Conservation (phyloP, 2,888 invertebrate species). For the Horisme vitalbata region DNA sequence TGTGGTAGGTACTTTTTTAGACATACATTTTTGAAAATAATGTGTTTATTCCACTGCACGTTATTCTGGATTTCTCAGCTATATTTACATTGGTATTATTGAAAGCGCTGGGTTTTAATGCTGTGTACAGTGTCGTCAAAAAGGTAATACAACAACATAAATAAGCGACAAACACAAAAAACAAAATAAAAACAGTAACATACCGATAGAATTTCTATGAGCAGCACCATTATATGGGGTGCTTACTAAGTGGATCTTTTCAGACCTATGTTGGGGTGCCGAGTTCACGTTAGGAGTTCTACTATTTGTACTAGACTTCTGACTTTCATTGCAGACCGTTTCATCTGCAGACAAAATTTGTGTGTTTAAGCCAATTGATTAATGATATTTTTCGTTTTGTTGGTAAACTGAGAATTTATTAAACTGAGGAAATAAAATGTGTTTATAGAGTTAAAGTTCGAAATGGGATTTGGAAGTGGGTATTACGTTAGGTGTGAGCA, state of each 20-base stretch:
- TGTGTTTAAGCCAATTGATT: slow-evolving; percentile 39
- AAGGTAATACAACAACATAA: not conserved
- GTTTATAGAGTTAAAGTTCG: not conserved
- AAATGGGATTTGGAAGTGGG: no score
- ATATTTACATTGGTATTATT: no score
- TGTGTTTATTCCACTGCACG: no score
- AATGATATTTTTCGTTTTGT: slow-evolving; percentile 1
- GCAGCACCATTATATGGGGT: slow-evolving; percentile 68
- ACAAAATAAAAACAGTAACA: slow-evolving; percentile 43
- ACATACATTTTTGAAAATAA: no score
- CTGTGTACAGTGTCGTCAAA: no score
- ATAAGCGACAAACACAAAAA: slow-evolving; percentile 18
- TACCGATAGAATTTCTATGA: slow-evolving; percentile 74
- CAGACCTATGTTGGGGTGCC: slow-evolving; percentile 63
- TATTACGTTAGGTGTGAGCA: no score
- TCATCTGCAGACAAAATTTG: slow-evolving; percentile 75
- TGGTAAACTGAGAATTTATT: slow-evolving; percentile 35
- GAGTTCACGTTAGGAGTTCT: slow-evolving; percentile 59
- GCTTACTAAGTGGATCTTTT: slow-evolving; percentile 56
- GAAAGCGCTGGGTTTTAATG: no score
- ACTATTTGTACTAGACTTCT: slow-evolving; percentile 65
- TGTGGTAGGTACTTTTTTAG: no score
- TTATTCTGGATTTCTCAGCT: no score
- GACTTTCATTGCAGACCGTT: slow-evolving; percentile 72
- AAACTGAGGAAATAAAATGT: not conserved